Evolutionary conservation across 2,888 invertebrate genomes (phyloP).

Genomic region (Andrena chrysosceles): DNA sequence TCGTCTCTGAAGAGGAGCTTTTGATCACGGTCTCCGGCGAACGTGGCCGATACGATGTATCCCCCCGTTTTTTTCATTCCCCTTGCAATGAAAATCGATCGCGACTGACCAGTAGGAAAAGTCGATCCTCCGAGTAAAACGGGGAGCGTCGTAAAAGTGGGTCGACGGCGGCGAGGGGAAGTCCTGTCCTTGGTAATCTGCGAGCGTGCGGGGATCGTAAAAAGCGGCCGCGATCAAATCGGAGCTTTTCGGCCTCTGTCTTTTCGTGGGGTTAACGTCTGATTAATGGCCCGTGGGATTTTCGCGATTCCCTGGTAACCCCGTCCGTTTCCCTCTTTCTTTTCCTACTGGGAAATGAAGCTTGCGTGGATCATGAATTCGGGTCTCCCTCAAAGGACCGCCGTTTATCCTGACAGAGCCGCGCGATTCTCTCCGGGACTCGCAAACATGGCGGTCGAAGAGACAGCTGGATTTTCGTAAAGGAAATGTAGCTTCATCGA

Average conservation of each 20-base stretch:
- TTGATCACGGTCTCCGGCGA: neutral
- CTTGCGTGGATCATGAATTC: conserved; percentile 8
- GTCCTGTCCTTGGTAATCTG: conserved; percentile 45
- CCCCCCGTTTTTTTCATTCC: conserved; percentile 4
- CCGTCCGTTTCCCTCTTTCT: neutral
- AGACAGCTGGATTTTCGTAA: neutral
- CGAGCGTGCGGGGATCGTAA: conserved; percentile 36
- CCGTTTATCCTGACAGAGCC: conserved; percentile 7
- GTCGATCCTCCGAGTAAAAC: conserved; percentile 36
- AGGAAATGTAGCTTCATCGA: too few species aligned
- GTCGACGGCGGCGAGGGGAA: conserved; percentile 45
- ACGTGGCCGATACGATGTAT: neutral
- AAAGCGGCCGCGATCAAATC: conserved; percentile 52
- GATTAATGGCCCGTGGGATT: conserved; percentile 54
- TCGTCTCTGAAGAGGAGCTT: neutral
- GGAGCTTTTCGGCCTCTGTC: conserved; percentile 51
- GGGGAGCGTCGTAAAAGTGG: conserved; percentile 28
- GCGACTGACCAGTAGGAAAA: conserved; percentile 23
- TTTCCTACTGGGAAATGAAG: neutral
- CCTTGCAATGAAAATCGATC: conserved; percentile 45
- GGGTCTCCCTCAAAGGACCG: conserved; percentile 5
- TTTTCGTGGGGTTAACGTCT: conserved; percentile 51
- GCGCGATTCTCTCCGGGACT: conserved; percentile 8
- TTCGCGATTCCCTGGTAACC: conserved; percentile 30
- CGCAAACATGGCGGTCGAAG: neutral